Evolutionary conservation across 2,113 vertebrate genomes (phyloP).

Genomic region (Plotosus lineatus): DNA sequence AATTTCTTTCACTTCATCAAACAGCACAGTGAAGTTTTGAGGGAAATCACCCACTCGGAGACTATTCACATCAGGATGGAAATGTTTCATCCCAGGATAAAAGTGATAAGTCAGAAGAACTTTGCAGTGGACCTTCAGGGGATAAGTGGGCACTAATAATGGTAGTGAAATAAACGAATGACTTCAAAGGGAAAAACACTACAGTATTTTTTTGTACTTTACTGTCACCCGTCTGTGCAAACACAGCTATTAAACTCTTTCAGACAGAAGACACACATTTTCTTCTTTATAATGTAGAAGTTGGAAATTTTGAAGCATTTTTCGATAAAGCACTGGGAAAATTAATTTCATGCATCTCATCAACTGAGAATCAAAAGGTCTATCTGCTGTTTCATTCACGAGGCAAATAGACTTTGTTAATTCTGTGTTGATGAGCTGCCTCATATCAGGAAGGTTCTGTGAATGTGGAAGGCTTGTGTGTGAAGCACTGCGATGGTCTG

Average conservation of each 20-base stretch:
- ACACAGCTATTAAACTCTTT: neutral
- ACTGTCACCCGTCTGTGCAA: too few species aligned
- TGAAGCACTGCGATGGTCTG: too few species aligned
- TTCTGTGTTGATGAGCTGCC: too few species aligned
- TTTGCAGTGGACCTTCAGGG: neutral
- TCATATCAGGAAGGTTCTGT: too few species aligned
- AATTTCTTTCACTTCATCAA: neutral
- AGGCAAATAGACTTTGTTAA: too few species aligned
- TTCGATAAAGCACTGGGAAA: neutral
- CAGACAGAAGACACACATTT: neutral
- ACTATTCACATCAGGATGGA: neutral
- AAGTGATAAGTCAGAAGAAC: too few species aligned
- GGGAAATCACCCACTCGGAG: neutral
- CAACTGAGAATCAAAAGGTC: too few species aligned
- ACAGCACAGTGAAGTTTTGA: neutral
- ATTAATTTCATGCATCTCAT: neutral
- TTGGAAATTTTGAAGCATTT: neutral
- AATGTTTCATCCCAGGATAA: neutral
- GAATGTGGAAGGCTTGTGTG: too few species aligned
- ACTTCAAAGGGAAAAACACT: too few species aligned
- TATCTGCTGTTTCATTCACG: too few species aligned
- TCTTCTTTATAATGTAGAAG: neutral
- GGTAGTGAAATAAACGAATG: too few species aligned
- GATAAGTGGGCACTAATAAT: neutral
- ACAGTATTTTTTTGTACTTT: too few species aligned